Evolutionary conservation across 1,140 invertebrate genomes (phyloP).

Genomic region (Drosophila burlai): DNA sequence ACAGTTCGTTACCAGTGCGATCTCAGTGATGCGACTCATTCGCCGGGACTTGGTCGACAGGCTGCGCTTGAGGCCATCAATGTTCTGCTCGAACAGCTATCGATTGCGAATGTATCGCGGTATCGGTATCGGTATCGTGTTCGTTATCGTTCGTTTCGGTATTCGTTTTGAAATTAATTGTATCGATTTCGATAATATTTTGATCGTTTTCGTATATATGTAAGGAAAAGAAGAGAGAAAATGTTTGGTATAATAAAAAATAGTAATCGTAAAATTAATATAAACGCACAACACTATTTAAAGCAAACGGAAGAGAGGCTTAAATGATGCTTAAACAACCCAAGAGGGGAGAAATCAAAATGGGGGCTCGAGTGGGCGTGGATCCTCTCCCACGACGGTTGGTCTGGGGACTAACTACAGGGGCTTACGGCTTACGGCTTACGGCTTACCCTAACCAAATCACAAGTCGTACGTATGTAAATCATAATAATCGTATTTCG

Average conservation of each 20-base stretch:
- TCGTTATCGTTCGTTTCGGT: constrained; percentile 22
- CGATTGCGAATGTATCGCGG: constrained; percentile 35
- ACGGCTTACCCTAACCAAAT: constrained; percentile 27
- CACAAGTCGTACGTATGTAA: constrained; percentile 8
- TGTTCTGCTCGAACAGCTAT: constrained; percentile 95
- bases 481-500: constrained; percentile 27
- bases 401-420: constrained; percentile 8
- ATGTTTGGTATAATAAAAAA: constrained; percentile 65
- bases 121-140: constrained; percentile 23
- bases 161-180: constrained; percentile 44
- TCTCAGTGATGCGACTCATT: constrained; percentile 93
- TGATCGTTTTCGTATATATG: constrained; percentile 55
- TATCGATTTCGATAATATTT: constrained; percentile 36
- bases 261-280: constrained; percentile 56
- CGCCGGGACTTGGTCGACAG: constrained; percentile 90
- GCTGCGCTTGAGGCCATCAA: constrained; percentile 92
- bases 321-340: constrained; percentile 7
- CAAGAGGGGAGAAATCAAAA: background rate
- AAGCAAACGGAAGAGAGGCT: background rate
- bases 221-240: constrained; percentile 76
- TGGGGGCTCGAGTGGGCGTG: background rate
- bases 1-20: constrained; percentile 90
- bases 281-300: constrained; percentile 25
- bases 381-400: constrained; percentile 14
- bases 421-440: background rate